Evolutionary conservation across 2,888 invertebrate genomes (phyloP).

Genomic region (Caenorhabditis virilis): DNA sequence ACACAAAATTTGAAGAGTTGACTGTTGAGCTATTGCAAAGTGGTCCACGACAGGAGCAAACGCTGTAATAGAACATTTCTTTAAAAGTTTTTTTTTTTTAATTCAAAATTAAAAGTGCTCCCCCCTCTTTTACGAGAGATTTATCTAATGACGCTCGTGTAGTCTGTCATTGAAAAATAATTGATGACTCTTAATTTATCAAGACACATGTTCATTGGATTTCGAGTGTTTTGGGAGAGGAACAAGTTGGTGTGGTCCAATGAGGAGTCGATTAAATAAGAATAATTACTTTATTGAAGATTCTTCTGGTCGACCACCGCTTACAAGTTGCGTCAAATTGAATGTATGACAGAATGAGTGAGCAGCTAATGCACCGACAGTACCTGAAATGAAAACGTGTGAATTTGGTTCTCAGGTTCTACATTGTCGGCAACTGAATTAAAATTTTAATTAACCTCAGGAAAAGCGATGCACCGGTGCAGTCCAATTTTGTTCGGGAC

Average conservation of each 20-base stretch:
- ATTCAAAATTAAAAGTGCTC: conserved; percentile 2
- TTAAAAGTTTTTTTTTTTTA: neutral
- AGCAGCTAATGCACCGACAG: conserved; percentile 41
- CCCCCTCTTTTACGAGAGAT: neutral
- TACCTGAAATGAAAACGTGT: conserved; percentile 19
- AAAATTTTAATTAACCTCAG: no score
- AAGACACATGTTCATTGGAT: conserved; percentile 10
- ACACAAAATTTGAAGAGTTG: conserved; percentile 11
- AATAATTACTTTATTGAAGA: conserved; percentile 51
- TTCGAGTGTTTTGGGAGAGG: neutral
- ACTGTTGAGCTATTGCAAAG: conserved; percentile 54
- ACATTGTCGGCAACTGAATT: no score
- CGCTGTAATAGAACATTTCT: conserved; percentile 37
- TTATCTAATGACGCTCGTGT: conserved; percentile 19
- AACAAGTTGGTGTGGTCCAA: neutral
- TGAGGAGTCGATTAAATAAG: neutral
- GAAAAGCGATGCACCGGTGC: no score
- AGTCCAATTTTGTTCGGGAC: no score
- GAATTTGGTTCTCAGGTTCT: no score
- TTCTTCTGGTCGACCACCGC: conserved; percentile 57
- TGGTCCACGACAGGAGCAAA: conserved; percentile 59
- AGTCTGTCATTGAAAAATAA: conserved; percentile 19
- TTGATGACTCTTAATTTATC: conserved; percentile 26
- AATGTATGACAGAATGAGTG: conserved; percentile 54
- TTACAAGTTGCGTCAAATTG: conserved; percentile 55